These are phyloP conservation scores for Drosophila leonis DNA, from an alignment of 2,888 invertebrate genomes.

Conservation along the genomic window DNA sequence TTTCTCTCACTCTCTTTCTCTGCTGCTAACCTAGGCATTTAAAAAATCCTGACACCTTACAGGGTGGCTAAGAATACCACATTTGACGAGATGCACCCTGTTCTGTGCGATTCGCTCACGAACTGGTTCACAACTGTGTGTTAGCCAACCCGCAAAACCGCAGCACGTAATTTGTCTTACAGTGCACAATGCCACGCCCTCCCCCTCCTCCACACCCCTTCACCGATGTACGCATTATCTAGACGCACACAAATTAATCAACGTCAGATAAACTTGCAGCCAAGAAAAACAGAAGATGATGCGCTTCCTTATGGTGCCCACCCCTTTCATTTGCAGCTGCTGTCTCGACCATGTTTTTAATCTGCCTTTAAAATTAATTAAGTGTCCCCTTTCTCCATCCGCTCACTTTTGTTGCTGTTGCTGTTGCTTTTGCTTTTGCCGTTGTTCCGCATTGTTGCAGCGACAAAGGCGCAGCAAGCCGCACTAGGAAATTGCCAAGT, in stretches of 20 bases:
- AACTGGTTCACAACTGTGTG: not conserved
- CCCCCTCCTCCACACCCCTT: accelerated
- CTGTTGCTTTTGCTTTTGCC: slow-evolving; percentile 10
- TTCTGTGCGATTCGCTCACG: not conserved
- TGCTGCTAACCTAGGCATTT: slow-evolving; percentile 1
- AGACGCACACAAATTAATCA: slow-evolving; percentile 63
- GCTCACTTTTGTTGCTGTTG: not conserved
- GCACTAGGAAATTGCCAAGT: slow-evolving; percentile 18
- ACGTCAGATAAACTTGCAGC: slow-evolving; percentile 55
- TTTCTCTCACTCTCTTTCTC: not conserved
- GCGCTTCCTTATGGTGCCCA: slow-evolving; percentile 6
- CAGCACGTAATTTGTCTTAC: slow-evolving; percentile 23
- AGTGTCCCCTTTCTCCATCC: slow-evolving; percentile 26
- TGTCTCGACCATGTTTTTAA: slow-evolving; percentile 38
- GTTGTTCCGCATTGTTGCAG: slow-evolving; percentile 36
- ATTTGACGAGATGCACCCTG: not conserved
- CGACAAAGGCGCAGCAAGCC: slow-evolving; percentile 24
- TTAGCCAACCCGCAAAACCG: slow-evolving; percentile 7
- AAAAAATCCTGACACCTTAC: not conserved
- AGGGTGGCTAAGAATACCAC: not conserved
- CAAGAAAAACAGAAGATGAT: slow-evolving; percentile 5
- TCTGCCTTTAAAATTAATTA: slow-evolving; percentile 73
- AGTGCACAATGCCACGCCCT: slow-evolving; percentile 7
- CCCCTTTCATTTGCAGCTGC: not conserved
- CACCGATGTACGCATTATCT: slow-evolving; percentile 9